A percentile compares a stretch with the other conserved stretches of the same genome.
Evolutionary conservation across 2,113 vertebrate species (phyloP).

Genomic region (Nycticebus coucang): DNA sequence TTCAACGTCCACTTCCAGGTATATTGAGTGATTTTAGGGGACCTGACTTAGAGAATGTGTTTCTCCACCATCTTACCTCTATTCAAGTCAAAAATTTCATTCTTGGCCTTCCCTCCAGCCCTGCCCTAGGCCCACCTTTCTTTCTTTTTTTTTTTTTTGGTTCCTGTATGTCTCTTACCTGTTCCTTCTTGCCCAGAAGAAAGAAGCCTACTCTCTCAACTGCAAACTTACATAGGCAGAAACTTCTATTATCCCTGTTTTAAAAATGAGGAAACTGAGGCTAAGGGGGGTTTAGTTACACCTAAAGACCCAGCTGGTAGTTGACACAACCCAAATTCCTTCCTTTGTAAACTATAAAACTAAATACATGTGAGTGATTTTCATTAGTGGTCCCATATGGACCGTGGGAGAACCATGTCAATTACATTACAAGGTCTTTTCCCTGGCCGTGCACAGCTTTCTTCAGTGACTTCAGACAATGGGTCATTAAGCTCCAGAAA

Average conservation of each 20-base stretch:
- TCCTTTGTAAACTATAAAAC: conserved; percentile 4
- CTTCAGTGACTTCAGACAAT: conserved; percentile 5
- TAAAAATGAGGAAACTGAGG: conserved; percentile 54
- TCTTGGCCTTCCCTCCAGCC: neutral
- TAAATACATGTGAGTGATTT: neutral
- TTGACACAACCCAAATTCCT: neutral
- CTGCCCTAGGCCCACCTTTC: neutral
- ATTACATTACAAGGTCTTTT: neutral
- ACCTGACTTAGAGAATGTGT: neutral
- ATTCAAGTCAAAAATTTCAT: neutral
- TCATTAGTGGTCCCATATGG: neutral
- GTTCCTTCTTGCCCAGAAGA: neutral
- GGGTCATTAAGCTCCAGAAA: conserved; percentile 11
- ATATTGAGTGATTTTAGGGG: neutral
- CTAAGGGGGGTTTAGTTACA: neutral
- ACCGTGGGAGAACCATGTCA: neutral
- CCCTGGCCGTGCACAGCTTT: neutral
- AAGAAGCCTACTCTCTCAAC: neutral
- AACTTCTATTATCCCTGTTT: neutral
- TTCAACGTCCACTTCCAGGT: neutral
- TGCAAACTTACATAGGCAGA: neutral
- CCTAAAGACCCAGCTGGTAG: neutral
- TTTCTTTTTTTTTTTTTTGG: too few species aligned
- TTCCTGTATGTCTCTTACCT: neutral
- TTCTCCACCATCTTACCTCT: neutral